Evolutionary conservation across 2,797 vertebrate species (phyloP).

Genomic region (Siniperca scherzeri): DNA sequence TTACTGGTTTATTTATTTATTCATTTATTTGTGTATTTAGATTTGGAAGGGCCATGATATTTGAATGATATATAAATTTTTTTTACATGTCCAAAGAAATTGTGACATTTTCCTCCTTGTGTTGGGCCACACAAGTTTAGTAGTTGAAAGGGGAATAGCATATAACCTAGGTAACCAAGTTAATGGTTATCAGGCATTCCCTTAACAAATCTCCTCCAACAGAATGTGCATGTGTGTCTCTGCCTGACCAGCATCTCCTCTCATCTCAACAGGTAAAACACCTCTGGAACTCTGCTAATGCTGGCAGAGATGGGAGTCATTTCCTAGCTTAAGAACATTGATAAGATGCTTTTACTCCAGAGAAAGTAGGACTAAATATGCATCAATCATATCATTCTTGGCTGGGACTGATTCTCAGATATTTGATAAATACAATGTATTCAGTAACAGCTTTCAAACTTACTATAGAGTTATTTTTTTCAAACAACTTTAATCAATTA

Average conservation of each 20-base stretch:
- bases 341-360: not conserved
- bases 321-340: not conserved
- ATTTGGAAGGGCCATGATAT: not conserved
- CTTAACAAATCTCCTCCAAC: not conserved
- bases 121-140: not conserved
- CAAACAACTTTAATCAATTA: not conserved
- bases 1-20: not conserved
- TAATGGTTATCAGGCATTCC: not conserved
- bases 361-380: not conserved
- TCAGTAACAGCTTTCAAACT: not conserved
- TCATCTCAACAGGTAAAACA: not conserved
- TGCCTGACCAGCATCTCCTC: not conserved
- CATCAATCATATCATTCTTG: not conserved
- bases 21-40: not conserved
- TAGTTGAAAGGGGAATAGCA: not conserved
- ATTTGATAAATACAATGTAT: not conserved
- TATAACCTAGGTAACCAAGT: not conserved
- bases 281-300: not conserved
- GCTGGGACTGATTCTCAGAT: not conserved
- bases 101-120: not conserved
- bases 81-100: not conserved
- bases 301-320: not conserved
- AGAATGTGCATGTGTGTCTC: not conserved
- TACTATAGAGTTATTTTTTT: not conserved
- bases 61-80: not conserved